These are phyloP conservation scores for Acrocephalus kingi DNA, from an alignment of 2,113 vertebrate species.

Conservation along the genomic window DNA sequence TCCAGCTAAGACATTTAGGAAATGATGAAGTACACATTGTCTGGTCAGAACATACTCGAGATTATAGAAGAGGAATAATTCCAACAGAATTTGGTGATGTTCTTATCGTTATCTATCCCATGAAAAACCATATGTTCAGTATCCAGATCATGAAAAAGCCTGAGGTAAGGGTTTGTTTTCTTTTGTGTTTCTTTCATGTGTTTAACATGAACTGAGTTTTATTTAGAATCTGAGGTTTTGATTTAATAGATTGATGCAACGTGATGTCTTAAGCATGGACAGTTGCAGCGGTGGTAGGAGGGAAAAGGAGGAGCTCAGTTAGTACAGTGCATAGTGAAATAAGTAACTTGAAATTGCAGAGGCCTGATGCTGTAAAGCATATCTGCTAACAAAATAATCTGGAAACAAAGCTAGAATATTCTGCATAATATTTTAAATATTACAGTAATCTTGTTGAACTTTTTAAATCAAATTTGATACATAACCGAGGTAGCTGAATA, in stretches of 20 bases:
- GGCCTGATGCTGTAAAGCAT: neutral
- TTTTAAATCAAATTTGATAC: neutral
- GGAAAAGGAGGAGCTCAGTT: neutral
- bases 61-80: conserved; percentile 97
- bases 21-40: conserved; percentile 99
- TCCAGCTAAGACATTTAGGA: conserved; percentile 94
- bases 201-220: neutral
- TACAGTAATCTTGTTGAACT: neutral
- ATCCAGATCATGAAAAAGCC: conserved; percentile 98
- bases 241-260: neutral
- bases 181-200: neutral
- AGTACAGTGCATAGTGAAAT: neutral
- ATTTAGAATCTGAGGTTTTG: neutral
- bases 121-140: conserved; percentile 99
- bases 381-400: neutral
- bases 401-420: neutral
- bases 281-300: neutral
- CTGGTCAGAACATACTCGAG: conserved; percentile 98
- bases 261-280: neutral
- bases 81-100: conserved; percentile 99
- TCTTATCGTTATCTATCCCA: conserved; percentile 97
- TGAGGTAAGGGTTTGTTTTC: conserved; percentile 79
- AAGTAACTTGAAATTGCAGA: neutral
- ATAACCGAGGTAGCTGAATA: neutral
- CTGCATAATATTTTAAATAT: neutral